A percentile compares a stretch with the other conserved stretches of the same genome.
These are phyloP conservation scores for Ceyx melanurus DNA, from an alignment of 2,113 vertebrate genomes.

Conservation along the genomic window DNA sequence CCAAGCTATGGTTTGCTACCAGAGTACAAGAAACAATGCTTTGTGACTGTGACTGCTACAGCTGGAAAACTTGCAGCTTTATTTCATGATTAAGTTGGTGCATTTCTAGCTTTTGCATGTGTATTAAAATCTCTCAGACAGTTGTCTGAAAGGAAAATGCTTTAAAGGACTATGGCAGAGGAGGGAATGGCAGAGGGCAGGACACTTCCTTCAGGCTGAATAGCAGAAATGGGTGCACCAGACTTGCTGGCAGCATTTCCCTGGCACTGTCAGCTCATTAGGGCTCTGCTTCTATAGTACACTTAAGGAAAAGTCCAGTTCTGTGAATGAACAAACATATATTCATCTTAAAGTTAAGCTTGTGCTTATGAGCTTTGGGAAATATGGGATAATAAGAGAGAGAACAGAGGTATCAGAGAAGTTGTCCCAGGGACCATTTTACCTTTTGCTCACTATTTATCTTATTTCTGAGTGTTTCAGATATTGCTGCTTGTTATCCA, in stretches of 20 bases:
- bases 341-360: not conserved
- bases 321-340: not conserved
- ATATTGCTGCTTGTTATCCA: conserved; percentile 17
- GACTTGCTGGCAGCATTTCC: conserved; percentile 38
- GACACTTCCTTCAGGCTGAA: not conserved
- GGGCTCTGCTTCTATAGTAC: conserved; percentile 36
- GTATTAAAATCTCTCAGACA: not conserved
- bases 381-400: not conserved
- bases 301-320: not conserved
- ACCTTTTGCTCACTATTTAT: not conserved
- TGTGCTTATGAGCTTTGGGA: not conserved
- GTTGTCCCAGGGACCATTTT: not conserved
- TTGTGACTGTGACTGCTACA: not conserved
- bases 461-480: not conserved
- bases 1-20: not conserved
- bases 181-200: not conserved
- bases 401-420: not conserved
- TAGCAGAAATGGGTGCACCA: conserved; percentile 9
- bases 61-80: not conserved
- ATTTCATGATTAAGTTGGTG: not conserved
- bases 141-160: not conserved
- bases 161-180: not conserved
- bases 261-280: conserved; percentile 59
- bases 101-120: not conserved
- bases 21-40: not conserved